Evolutionary conservation across 2,113 vertebrate species (phyloP).

Genomic region (Lophius piscatorius): DNA sequence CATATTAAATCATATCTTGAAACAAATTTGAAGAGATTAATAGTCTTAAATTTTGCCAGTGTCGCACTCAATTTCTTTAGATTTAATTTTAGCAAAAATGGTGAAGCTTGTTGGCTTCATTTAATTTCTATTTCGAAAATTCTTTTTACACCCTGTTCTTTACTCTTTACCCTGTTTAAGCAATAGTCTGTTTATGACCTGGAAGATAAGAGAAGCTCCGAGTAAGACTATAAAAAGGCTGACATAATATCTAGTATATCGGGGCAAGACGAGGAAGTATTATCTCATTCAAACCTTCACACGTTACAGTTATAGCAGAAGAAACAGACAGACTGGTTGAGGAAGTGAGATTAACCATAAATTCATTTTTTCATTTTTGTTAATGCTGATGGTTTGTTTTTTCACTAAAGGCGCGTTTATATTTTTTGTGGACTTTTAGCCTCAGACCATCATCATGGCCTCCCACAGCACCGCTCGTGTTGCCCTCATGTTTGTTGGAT

Average conservation of each 20-base stretch:
- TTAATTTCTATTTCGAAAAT: background rate
- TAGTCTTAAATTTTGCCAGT: background rate
- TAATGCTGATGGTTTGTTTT: background rate
- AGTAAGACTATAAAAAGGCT: slow-evolving; percentile 47
- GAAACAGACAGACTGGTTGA: background rate
- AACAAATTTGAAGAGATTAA: background rate
- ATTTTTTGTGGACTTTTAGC: slow-evolving; percentile 28
- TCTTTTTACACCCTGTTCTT: slow-evolving; percentile 2
- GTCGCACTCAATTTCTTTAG: too few relatives aligned
- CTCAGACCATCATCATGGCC: slow-evolving; percentile 35
- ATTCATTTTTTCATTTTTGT: background rate
- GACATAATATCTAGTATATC: slow-evolving; percentile 14
- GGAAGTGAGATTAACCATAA: background rate
- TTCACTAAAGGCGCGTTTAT: background rate
- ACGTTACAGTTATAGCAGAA: background rate
- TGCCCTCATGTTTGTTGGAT: slow-evolving; percentile 53
- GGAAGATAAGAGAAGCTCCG: slow-evolving; percentile 40
- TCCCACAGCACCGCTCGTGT: slow-evolving; percentile 22
- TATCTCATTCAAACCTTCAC: too few relatives aligned
- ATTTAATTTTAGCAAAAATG: too few relatives aligned
- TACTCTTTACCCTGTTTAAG: slow-evolving; percentile 36
- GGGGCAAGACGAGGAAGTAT: slow-evolving; percentile 1
- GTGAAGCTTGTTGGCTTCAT: too few relatives aligned
- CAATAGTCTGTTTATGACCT: slow-evolving; percentile 41
- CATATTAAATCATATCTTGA: background rate